These are phyloP conservation scores for Exaiptasia diaphana DNA, from an alignment of 64 coral and sea anemone genomes.

Conservation along the genomic window DNA sequence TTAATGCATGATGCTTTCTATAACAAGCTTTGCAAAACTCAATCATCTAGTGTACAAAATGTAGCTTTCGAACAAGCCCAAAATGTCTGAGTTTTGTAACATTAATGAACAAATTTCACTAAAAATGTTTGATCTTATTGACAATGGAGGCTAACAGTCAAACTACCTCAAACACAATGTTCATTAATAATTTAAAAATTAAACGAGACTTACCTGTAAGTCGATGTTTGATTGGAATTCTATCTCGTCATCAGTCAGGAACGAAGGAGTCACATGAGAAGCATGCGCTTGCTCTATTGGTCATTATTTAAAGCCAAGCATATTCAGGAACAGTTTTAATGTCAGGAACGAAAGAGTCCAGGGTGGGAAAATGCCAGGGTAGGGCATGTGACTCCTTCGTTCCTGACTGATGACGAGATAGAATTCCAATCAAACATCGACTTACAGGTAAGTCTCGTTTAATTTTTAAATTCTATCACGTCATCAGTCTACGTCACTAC, in stretches of 20 bases:
- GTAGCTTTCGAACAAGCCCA: too few relatives aligned
- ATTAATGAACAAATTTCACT: too few relatives aligned
- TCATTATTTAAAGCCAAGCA: slow-evolving; percentile 28
- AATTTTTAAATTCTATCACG: neutral
- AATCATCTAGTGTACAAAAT: too few relatives aligned
- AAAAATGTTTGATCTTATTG: too few relatives aligned
- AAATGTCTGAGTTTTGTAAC: too few relatives aligned
- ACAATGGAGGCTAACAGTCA: too few relatives aligned
- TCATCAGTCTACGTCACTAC: neutral
- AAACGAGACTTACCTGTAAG: slow-evolving; percentile 27
- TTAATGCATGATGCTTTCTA: neutral
- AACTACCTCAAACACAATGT: too few relatives aligned
- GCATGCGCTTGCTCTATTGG: slow-evolving; percentile 33
- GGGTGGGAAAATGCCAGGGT: slow-evolving; percentile 1
- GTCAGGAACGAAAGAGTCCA: neutral
- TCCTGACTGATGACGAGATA: slow-evolving; percentile 52
- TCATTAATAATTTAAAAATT: neutral
- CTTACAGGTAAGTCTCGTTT: slow-evolving; percentile 30
- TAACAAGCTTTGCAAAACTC: too few relatives aligned
- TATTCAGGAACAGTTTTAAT: neutral
- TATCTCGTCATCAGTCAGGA: slow-evolving; percentile 52
- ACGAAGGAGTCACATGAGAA: slow-evolving; percentile 65
- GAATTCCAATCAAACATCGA: slow-evolving; percentile 32
- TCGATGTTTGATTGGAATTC: slow-evolving; percentile 28
- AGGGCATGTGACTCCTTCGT: slow-evolving; percentile 64